Percentiles rank a stretch among this genome's conserved stretches.
Evolutionary conservation across 2,888 invertebrate species (phyloP).

Genomic region (Phaedon cochleariae): DNA sequence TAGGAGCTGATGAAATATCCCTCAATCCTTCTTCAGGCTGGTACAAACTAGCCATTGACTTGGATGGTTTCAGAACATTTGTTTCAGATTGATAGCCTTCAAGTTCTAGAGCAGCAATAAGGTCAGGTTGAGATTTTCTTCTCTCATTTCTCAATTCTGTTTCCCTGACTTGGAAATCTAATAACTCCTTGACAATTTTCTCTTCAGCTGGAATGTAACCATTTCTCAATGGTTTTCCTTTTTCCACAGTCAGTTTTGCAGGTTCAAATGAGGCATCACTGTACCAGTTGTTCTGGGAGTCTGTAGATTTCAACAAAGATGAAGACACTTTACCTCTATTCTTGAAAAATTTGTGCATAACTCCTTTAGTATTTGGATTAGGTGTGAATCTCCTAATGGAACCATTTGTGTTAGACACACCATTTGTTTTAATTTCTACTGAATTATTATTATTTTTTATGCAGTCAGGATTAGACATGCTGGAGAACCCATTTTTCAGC

Average conservation of each 20-base stretch:
- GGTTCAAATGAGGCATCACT: slow-evolving; percentile 49
- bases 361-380: slow-evolving; percentile 68
- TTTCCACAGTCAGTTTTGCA: slow-evolving; percentile 58
- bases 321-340: slow-evolving; percentile 75
- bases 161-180: slow-evolving; percentile 78
- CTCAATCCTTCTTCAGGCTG: slow-evolving; percentile 25
- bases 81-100: slow-evolving; percentile 60
- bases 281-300: slow-evolving; percentile 43
- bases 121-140: slow-evolving; percentile 70
- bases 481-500: slow-evolving; percentile 68
- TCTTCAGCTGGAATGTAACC: slow-evolving; percentile 87
- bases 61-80: slow-evolving; percentile 40
- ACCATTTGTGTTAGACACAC: slow-evolving; percentile 58
- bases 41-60: slow-evolving; percentile 47
- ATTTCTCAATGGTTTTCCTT: slow-evolving; percentile 72
- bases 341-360: slow-evolving; percentile 87
- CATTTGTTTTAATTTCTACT: slow-evolving; percentile 25
- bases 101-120: slow-evolving; percentile 69
- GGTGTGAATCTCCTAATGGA: slow-evolving; percentile 71
- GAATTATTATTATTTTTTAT: neutral
- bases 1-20: slow-evolving; percentile 16
- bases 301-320: slow-evolving; percentile 49
- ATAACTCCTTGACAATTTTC: slow-evolving; percentile 78
- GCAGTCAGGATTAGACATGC: neutral
- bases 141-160: slow-evolving; percentile 69